These are phyloP conservation scores for Ciconia boyciana DNA, from an alignment of 2,113 vertebrate species.

Conservation along the genomic window DNA sequence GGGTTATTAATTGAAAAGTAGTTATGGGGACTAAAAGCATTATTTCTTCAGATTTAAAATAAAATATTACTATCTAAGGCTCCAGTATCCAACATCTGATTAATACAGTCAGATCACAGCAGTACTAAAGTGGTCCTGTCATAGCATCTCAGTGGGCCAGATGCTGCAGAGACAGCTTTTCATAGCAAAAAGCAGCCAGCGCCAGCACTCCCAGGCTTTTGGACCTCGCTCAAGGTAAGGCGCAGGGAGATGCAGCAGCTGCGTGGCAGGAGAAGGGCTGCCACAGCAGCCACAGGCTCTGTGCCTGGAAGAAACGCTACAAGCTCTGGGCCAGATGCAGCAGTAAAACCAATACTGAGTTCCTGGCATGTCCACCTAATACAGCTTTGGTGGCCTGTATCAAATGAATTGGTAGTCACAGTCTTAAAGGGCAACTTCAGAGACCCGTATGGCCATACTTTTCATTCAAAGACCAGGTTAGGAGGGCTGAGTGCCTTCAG, in stretches of 20 bases:
- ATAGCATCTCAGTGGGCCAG: background rate
- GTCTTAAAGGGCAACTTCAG: background rate
- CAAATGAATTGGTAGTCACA: background rate
- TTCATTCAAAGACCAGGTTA: background rate
- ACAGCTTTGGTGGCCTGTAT: background rate
- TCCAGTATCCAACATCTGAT: background rate
- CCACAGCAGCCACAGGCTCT: background rate
- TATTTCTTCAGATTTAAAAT: background rate
- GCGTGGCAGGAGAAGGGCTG: background rate
- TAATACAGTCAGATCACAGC: background rate
- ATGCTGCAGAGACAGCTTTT: background rate
- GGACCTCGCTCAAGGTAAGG: background rate
- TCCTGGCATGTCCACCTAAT: background rate
- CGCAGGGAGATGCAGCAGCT: background rate
- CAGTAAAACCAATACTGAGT: background rate
- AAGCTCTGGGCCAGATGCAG: background rate
- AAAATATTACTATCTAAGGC: background rate
- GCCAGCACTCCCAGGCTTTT: background rate
- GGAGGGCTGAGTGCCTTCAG: background rate
- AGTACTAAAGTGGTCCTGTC: background rate
- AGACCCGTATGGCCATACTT: rapidly evolving
- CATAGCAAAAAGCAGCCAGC: background rate
- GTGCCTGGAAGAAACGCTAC: background rate
- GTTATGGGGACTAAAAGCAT: background rate
- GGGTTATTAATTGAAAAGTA: background rate